Evolutionary conservation across 2,888 invertebrate genomes (phyloP), one percentile per base, ranked within the genome.

Genomic region (Aphrophora alni): DNA sequence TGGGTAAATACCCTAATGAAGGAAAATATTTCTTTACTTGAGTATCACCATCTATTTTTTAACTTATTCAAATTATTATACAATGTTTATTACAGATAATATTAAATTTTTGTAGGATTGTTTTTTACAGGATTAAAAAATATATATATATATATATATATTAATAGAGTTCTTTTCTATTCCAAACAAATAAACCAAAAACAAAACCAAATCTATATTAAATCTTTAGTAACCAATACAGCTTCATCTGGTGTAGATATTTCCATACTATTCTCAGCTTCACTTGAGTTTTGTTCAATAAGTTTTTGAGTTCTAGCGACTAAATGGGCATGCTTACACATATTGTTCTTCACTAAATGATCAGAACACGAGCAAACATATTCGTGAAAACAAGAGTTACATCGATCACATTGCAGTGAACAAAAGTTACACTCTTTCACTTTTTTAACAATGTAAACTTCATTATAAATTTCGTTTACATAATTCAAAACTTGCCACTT

Each of bases 291-390:
- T 2, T 44, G 3, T 44, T 14, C 14, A 7, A 44, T 14, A 4
- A 44, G 44, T 44, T 44, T 44, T 44, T 44, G 44, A 14, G 44
- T 44, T 14, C 44, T 44, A 44, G 44, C 44, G 0, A 75, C 26
- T 8, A 77, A 12, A 28, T 77, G 69, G 5, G 68, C 68, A 24
- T 77, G 77, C 24, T 77, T 77, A 28, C 77, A 77, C 77, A 77
- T 77, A 33, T 77, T 77, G 33, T 69, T 69, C 24, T 77, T 77
- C 24, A 77, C 44, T 14, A 68, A 68, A 10, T 68, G 69, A 28
- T 77, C 77, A 27, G 28, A 69, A 33, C 77, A 77, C 1, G 77
- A 44, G 17, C 77, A 77, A 21, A 21, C 38, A 28, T 68, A 77
- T 33, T 69, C 69, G 33, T 77, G 77, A 12, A 77, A 51, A 28